Evolutionary conservation across 2,888 invertebrate species (phyloP), one percentile per base, ranked within the genome.

Genomic region (Cephus spinipes): DNA sequence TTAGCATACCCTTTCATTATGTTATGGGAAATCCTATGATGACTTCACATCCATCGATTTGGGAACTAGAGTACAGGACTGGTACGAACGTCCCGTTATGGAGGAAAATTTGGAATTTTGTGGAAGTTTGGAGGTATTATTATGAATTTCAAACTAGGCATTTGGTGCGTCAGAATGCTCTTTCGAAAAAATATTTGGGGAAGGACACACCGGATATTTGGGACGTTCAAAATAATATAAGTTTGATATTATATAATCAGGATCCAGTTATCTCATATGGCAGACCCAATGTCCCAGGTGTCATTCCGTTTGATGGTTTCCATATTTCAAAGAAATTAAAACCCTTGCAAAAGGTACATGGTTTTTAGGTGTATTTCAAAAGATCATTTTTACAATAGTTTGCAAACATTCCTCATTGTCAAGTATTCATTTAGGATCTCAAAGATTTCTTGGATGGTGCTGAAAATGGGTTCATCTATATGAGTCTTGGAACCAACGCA

Each of bases 401-500:
- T 12, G 0, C 12, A 12, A 36, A 36, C 0, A 3, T 36, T 12
- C 11, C 30, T 12, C n/a, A 69, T n/a, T 69, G 0, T 6, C 36
- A 69, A 23, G 4, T 4, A 31, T 34, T 31, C 34, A 6, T 73
- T n/a, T 15, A 79, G 23, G 91, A 92, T 80, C 87, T 93, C 31
- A 86, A 92, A 81, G 82, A 85, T 31, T 93, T 92, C 80, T 80
- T 93, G 73, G 92, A 92, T 77, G 90, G 83, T 31, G 91, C 92
- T 9, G 84, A 87, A 36, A 83, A 92, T 77, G 93, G 93, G 3
- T 92, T 90, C n/a, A 91, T 93, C 76, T 92, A 90, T 84, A 93
- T 93, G 78, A 93, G 92, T 82, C 88, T 93, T 74, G 93, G 93
- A 74, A 92, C 92, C 74, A 92, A 93, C 79, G 86, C 93, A 6